Conservation (phyloP, 2,113 vertebrate genomes). For the Eupsittula cactorum region DNA sequence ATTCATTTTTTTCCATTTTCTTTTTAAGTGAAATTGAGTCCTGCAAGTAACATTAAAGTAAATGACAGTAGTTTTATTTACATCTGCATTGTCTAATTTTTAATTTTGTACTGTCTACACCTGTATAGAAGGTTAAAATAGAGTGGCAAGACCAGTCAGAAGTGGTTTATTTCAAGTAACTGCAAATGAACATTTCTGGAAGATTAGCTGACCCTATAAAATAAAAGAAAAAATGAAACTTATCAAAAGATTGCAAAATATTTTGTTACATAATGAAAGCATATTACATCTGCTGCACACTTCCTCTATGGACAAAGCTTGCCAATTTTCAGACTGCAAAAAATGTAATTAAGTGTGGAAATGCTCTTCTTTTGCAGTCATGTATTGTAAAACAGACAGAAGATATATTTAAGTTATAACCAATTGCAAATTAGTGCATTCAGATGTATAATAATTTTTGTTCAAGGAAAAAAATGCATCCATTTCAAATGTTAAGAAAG, state of each 20-base stretch:
- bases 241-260: background rate
- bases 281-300: background rate
- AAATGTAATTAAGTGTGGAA: background rate
- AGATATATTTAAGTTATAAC: background rate
- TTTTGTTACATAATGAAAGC: background rate
- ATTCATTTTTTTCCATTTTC: background rate
- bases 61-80: background rate
- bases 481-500: background rate
- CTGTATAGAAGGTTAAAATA: background rate
- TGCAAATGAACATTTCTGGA: background rate
- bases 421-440: background rate
- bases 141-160: background rate
- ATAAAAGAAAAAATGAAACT: background rate
- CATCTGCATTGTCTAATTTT: background rate
- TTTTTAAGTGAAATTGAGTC: background rate
- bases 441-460: background rate
- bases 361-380: background rate
- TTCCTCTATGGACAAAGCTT: background rate
- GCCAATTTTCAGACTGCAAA: background rate
- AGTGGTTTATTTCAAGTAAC: background rate
- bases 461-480: background rate
- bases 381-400: background rate
- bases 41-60: background rate
- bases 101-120: background rate
- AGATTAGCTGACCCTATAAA: background rate